Base-by-base conservation (phyloP, 2,888 invertebrate genomes). In the Syritta pipiens region DNA sequence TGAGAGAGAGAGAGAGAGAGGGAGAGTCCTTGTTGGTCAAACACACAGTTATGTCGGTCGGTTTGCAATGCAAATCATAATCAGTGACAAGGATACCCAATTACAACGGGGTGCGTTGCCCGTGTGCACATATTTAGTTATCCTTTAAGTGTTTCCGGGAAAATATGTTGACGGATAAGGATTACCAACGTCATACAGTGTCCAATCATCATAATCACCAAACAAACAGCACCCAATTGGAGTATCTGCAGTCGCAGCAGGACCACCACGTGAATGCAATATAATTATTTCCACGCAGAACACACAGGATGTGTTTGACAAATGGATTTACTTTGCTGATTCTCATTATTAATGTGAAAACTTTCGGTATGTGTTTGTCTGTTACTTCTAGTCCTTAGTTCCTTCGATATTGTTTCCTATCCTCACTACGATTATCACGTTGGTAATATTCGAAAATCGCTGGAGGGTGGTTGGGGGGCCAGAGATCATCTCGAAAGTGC, bases 261-360 rank as follows among this genome's bases (percentile, higher is more conserved):
- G 28, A 68, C 35, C 19, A 49, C 22, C 62, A 62, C 68, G 62
- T 81, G 68, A 81, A 81, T 81, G 74, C 67, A 81, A 57, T 59
- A 62, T 68, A 68, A 75, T 62, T 53, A 68, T 57, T 24, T 12
- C 26, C 19, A 63, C 72, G 48, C 62, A 81, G 74, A 67, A 51
- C 74, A 74, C 79, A 81, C 79, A 81, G 79, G 79, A 81, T 81
- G 79, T 81, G 79, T 74, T 81, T 81, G 74, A 81, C 79, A 81
- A 81, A 81, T 81, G 79, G 79, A 81, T 81, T 81, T 63, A 81
- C 79, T 81, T 68, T 74, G 68, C 68, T 81, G 74, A 74, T 81
- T 74, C 62, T 81, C 79, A 75, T 81, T 81, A 81, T 81, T 81
- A 75, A 81, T 74, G 79, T 74, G 79, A 68, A 81, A 81, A 81